phyloP scores from a whole-genome alignment of 2,797 vertebrate genomes.

The Gymnocypris eckloni region DNA sequence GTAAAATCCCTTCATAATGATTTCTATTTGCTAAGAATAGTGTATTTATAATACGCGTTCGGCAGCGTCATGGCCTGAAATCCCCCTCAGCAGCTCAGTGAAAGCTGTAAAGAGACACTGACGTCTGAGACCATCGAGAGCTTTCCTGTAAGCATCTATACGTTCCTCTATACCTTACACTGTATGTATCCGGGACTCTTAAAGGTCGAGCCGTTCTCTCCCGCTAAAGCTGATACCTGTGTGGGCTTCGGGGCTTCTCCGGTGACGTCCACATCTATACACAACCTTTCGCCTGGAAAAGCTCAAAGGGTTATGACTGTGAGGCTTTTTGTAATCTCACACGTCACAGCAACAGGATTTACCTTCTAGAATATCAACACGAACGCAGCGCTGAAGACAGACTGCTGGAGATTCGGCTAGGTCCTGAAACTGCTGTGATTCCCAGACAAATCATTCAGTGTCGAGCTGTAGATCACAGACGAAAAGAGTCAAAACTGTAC shows the following conservation, averaged over 20 bases:
- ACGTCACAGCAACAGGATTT: not conserved
- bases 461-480: not conserved
- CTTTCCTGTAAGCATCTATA: slow-evolving; percentile 1
- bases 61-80: not conserved
- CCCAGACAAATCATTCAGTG: not conserved
- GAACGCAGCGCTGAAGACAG: not conserved
- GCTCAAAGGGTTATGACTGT: slow-evolving; percentile 38
- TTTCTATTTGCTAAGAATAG: not conserved
- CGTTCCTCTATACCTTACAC: slow-evolving; percentile 44
- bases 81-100: not conserved
- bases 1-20: not conserved
- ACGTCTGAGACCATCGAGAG: not conserved
- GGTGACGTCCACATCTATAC: slow-evolving; percentile 28
- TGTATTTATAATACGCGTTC: not conserved
- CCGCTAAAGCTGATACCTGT: slow-evolving; percentile 54
- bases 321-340: slow-evolving; percentile 22
- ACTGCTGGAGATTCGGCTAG: too few species aligned
- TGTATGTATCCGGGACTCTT: slow-evolving; percentile 44
- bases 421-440: not conserved
- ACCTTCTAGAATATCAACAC: slow-evolving; percentile 24
- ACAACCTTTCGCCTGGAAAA: slow-evolving; percentile 21
- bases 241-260: slow-evolving; percentile 40
- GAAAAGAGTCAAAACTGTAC: not conserved
- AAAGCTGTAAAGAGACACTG: not conserved
- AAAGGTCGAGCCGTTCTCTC: slow-evolving; percentile 60